These are phyloP conservation scores for Pituophis catenifer DNA, from an alignment of 2,113 vertebrate genomes.

Conservation along the genomic window DNA sequence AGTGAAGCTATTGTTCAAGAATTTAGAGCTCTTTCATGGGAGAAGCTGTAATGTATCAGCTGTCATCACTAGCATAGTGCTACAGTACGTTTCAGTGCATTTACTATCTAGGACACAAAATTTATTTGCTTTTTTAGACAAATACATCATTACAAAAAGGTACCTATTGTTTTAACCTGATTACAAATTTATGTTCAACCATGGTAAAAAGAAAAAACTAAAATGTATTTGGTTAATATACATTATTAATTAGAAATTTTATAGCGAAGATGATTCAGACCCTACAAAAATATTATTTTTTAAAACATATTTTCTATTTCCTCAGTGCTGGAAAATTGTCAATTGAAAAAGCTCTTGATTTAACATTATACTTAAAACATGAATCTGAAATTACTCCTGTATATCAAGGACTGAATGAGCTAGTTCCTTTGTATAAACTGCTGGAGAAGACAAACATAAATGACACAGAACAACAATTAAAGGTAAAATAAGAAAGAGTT, in stretches of 20 bases:
- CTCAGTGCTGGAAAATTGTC: slow-evolving; percentile 76
- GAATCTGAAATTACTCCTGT: slow-evolving; percentile 85
- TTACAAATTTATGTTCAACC: neutral
- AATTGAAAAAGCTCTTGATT: slow-evolving; percentile 84
- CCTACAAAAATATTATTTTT: neutral
- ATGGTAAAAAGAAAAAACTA: neutral
- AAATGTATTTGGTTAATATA: neutral
- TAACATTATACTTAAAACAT: slow-evolving; percentile 81
- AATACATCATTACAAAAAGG: neutral
- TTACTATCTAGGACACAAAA: neutral
- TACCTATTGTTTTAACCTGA: neutral
- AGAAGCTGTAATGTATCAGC: neutral
- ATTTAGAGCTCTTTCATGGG: neutral
- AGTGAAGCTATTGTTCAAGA: neutral
- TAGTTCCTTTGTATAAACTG: slow-evolving; percentile 85
- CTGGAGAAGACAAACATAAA: slow-evolving; percentile 84
- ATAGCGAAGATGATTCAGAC: neutral
- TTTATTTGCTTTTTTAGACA: neutral
- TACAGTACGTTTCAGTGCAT: neutral
- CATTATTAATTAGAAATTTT: neutral
- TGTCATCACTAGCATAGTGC: neutral
- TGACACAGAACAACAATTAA: slow-evolving; percentile 67
- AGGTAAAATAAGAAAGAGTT: slow-evolving; percentile 51
- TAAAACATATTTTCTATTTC: slow-evolving; percentile 8
- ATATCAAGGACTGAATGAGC: slow-evolving; percentile 80